Evolutionary conservation across 2,888 invertebrate genomes (phyloP), one percentile per base, ranked within the genome.

Genomic region (Cynaeus angustus): DNA sequence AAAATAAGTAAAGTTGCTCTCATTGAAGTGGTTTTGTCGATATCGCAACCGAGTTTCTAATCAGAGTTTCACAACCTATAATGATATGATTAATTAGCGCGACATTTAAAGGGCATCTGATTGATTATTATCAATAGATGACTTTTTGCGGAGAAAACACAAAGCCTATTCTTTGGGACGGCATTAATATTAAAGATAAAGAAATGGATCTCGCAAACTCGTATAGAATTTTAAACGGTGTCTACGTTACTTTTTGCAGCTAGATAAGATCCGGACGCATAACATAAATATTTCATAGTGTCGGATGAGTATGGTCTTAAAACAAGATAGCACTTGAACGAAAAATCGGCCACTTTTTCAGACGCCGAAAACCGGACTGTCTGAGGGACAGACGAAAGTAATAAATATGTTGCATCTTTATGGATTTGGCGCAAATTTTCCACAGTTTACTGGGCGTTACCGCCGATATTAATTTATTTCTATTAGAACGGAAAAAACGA

Each of bases 201-300:
- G 71, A 71, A 72, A 73, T 38, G 52, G 52, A 41, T 48, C 45
- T 9, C 2, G 53, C 37, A 37, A 58, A 52, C 64, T 37, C 58
- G 68, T 66, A 62, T 58, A 71, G 76, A 76, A 76, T 76, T 72
- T 76, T 72, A 76, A 76, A 72, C 58, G 66, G 68, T 71, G 74
- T 73, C 74, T 72, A 58, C 46, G 59, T 69, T 46, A 66, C 61
- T 76, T 76, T 76, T 76, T 75, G 68, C 70, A 41, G 37, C 62
- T 77, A 78, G 76, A 78, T 77, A 76, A 77, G 74, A 75, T 74
- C 72, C 74, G 67, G 56, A 73, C 75, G 74, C 79, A 76, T 78
- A 78, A 74, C 78, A 80, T 79, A 80, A 77, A 80, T 80, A 80
- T 80, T 80, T 80, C 77, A 80, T 79, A 79, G 79, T 80, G 79